Percentiles rank a stretch among this genome's conserved stretches.
Conservation (phyloP, 2,888 invertebrate genomes). For the Leucoma salicis region DNA sequence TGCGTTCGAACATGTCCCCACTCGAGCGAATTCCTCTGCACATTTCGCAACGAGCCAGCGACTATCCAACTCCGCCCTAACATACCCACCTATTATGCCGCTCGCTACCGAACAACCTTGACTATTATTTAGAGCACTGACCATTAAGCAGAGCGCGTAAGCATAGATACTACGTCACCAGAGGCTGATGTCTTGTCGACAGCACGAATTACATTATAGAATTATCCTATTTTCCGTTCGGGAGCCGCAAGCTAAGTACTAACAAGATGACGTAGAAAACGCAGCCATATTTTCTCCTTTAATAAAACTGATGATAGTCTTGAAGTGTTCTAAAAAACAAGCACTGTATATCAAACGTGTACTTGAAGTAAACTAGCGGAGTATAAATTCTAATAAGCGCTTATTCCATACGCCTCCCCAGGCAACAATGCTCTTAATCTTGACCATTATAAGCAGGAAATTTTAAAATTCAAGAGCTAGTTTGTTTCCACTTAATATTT, state of each 20-base stretch:
- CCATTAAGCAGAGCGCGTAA: conserved; percentile 58
- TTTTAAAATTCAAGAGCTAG: conserved; percentile 69
- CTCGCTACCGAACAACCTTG: conserved; percentile 77
- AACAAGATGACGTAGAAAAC: conserved; percentile 66
- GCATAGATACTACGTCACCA: conserved; percentile 63
- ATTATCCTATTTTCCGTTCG: conserved; percentile 68
- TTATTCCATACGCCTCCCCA: conserved; percentile 61
- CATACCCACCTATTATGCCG: conserved; percentile 69
- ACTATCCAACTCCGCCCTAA: conserved; percentile 63
- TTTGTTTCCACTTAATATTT: conserved; percentile 66
- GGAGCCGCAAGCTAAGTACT: conserved; percentile 54
- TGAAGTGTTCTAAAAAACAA: conserved; percentile 62
- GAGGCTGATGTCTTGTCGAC: conserved; percentile 70
- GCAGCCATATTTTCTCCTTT: conserved; percentile 66
- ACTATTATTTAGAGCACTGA: conserved; percentile 59
- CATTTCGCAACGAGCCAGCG: conserved; percentile 55
- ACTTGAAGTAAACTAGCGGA: conserved; percentile 39
- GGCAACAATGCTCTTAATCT: conserved; percentile 76
- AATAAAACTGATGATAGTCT: conserved; percentile 68
- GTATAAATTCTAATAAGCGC: conserved; percentile 77
- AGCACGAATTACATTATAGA: conserved; percentile 63
- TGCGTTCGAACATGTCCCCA: conserved; percentile 65
- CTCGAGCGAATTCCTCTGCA: conserved; percentile 56
- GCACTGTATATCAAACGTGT: conserved; percentile 58
- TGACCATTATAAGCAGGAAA: conserved; percentile 69